Evolutionary conservation across 1,140 invertebrate genomes (phyloP), one percentile per base, ranked within the genome.

Genomic region (Calliopsis andreniformis): DNA sequence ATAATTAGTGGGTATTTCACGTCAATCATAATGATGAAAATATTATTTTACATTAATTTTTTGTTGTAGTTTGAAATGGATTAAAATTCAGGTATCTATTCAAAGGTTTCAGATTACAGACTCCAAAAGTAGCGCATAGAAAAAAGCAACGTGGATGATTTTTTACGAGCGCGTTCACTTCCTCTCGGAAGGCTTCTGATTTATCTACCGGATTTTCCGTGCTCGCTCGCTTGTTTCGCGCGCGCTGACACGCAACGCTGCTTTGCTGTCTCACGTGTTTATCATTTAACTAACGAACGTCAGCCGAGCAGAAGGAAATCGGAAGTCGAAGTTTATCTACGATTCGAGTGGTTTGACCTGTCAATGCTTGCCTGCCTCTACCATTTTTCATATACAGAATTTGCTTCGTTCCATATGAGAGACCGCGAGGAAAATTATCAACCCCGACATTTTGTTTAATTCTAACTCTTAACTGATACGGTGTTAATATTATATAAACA

Each of bases 151-250:
- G 61, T 43, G 28, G 70, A 62, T 76, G 78, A 80, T 80, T 69
- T 79, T 80, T 79, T 73, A 79, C 79, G 79, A 64, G 4, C 25
- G 49, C 32, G 76, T 68, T 68, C 71, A 72, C 76, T 71, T 30
- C 23, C 61, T 43, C 70, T 39, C 78, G 78, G 63, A 75, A 69
- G 18, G 43, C 25, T 63, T 42, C 64, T 76, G 79, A 82, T 82
- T 82, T 82, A 82, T 82, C 70, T 80, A 51, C 79, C 64, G 71
- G 79, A 82, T 79, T 70, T 82, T 20, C 79, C 78, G 59, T 51
- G 71, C 61, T 61, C 78, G 59, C 71, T 67, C 78, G 76, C 69
- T 79, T 80, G n/a, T n/a, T n/a, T n/a, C n/a, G n/a, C 64, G 56
- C 67, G 45, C 62, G 67, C 63, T 45, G 79, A 62, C 78, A 39